A percentile compares a stretch with the other conserved stretches of the same genome.
Evolutionary conservation across 2,797 vertebrate genomes (phyloP).

Genomic region (Platyrinchus mystaceus): DNA sequence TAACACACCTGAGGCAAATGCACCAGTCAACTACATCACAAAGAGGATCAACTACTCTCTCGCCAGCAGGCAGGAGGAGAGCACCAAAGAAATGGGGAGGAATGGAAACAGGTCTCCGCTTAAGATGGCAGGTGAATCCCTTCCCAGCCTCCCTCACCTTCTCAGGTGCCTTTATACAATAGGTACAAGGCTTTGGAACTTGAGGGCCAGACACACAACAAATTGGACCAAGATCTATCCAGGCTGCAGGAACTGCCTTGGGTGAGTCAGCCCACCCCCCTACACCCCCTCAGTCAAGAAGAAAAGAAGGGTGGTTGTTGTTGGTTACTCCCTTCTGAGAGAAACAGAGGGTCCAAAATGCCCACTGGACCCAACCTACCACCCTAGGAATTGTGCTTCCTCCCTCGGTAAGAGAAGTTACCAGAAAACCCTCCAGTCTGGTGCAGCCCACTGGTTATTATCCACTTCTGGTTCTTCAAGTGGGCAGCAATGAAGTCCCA

Average conservation of each 20-base stretch:
- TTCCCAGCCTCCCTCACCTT: not conserved
- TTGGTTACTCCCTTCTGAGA: not conserved
- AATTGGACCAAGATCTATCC: not conserved
- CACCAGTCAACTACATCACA: not conserved
- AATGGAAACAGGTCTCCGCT: not conserved
- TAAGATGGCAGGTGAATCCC: not conserved
- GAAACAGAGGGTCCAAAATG: not conserved
- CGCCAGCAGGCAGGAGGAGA: not conserved
- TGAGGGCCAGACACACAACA: not conserved
- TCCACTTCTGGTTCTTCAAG: not conserved
- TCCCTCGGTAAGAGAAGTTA: not conserved
- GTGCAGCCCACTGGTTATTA: not conserved
- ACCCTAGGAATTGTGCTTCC: not conserved
- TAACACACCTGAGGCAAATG: not conserved
- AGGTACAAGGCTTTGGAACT: not conserved
- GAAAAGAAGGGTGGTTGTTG: not conserved
- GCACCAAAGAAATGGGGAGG: not conserved
- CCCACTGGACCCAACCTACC: not conserved
- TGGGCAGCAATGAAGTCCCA: not conserved
- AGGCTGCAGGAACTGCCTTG: not conserved
- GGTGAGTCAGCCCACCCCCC: accelerated
- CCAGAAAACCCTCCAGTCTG: not conserved
- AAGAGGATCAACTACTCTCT: not conserved
- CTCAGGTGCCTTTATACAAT: not conserved
- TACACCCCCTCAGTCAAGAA: too few relatives aligned